Base-by-base conservation (phyloP, 2,888 invertebrate species). In the Resseliella maxima region DNA sequence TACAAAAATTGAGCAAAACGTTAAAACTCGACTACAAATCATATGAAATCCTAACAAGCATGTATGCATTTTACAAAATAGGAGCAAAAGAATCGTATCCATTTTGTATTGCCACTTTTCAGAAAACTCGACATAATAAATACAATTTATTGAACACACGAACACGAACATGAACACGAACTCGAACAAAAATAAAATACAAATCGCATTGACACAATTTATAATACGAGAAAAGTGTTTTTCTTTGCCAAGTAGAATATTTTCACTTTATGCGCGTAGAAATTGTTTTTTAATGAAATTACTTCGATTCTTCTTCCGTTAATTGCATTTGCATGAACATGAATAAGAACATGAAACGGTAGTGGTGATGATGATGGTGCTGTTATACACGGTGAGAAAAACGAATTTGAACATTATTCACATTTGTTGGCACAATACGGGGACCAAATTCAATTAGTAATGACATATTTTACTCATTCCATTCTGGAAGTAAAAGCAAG, bases 221-320 rank as follows among this genome's bases (percentile, higher is more conserved):
- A 21, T 18, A 18, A 50, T 41, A 12, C 5, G 12, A 41, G 21
- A 24, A 6, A 10, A n/a, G 24, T 24, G 59, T 24, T 3, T 8
- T 59, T 59, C 24, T 59, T 24, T 59, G 46, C 8, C 18, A 50
- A 50, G 2, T 50, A 15, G 18, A 50, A 50, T 50, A 24, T 59
- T 59, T 59, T 24, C n/a, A 24, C 12, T 27, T 1, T 15, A 5
- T 35, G 15, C 35, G n/a, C 72, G 31, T 10, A 12, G 15, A 72
- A 72, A 72, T 72, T 72, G 72, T 72, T 12, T 72, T 72, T 72
- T 72, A 72, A 72, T 72, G 35, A 31, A 72, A 72, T 72, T 72
- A 72, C 72, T 72, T 12, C 72, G 72, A 72, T 72, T 72, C 18
- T 72, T 5, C 59, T 59, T 59, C 59, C 59, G 59, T 59, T 59